Evolutionary conservation across 2,113 vertebrate genomes (phyloP).

Genomic region (Seriola aureovittata): DNA sequence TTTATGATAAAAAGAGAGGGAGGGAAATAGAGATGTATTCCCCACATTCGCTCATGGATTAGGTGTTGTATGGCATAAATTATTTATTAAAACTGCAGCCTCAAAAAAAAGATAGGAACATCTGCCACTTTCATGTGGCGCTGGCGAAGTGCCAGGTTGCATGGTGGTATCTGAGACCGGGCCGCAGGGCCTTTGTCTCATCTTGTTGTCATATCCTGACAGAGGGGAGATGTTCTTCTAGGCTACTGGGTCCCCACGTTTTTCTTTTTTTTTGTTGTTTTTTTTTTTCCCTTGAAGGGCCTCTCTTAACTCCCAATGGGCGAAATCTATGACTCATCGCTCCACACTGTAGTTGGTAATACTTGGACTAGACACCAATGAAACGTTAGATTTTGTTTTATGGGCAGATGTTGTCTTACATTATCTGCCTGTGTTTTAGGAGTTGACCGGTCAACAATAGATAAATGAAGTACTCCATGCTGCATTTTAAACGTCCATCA

Average conservation of each 20-base stretch:
- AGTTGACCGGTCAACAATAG: slow-evolving; percentile 32
- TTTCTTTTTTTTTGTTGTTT: background rate
- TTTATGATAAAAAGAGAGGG: slow-evolving; percentile 64
- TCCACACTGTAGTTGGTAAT: slow-evolving; percentile 32
- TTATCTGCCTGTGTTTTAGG: background rate
- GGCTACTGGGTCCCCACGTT: slow-evolving; percentile 56
- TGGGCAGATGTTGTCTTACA: slow-evolving; percentile 23
- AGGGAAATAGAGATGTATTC: slow-evolving; percentile 66
- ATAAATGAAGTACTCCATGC: slow-evolving; percentile 9
- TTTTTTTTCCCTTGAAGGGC: slow-evolving; percentile 6
- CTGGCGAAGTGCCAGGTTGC: slow-evolving; percentile 76
- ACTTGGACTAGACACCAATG: slow-evolving; percentile 38
- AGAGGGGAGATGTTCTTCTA: slow-evolving; percentile 64
- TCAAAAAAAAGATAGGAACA: slow-evolving; percentile 65
- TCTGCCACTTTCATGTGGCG: slow-evolving; percentile 80
- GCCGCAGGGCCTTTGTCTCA: slow-evolving; percentile 62
- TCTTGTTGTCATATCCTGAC: slow-evolving; percentile 66
- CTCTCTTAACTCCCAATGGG: slow-evolving; percentile 45
- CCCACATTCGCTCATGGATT: slow-evolving; percentile 68
- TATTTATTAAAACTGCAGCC: slow-evolving; percentile 74
- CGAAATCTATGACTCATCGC: slow-evolving; percentile 55
- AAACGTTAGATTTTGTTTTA: slow-evolving; percentile 29
- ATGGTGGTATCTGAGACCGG: slow-evolving; percentile 66
- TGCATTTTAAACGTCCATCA: background rate
- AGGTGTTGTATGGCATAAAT: slow-evolving; percentile 72